A percentile compares a stretch with the other conserved stretches of the same genome.
phyloP scores from a whole-genome alignment of 2,888 invertebrate species.

The Epistrophe eligans region DNA sequence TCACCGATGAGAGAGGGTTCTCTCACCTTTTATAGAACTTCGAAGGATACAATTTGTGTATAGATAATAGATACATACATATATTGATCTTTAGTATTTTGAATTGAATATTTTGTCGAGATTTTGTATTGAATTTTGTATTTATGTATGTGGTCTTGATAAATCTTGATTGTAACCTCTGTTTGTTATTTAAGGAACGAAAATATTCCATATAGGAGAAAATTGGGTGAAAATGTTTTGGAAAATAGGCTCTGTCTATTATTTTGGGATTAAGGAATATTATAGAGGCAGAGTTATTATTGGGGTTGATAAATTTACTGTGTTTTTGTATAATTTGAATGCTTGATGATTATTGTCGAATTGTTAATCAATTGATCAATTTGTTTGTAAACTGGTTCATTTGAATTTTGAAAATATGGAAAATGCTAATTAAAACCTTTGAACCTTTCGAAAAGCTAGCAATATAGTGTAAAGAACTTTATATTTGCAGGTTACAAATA shows the following conservation, averaged over 20 bases:
- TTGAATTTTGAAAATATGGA: no score
- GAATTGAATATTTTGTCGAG: slow-evolving; percentile 11
- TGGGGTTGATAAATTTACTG: not conserved
- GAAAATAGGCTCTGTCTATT: not conserved
- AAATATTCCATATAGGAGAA: not conserved
- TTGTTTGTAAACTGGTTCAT: no score
- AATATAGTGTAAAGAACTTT: no score
- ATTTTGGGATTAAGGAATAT: not conserved
- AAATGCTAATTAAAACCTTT: no score
- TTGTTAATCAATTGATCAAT: no score
- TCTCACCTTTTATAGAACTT: not conserved
- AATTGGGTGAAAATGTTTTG: not conserved
- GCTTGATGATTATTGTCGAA: not conserved
- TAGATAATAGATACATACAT: not conserved
- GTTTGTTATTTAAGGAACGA: not conserved
- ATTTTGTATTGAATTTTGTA: not conserved
- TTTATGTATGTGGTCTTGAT: not conserved
- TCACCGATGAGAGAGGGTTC: not conserved
- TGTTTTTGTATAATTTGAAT: not conserved
- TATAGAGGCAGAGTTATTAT: not conserved
- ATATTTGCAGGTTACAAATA: no score
- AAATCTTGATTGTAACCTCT: not conserved
- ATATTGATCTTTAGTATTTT: not conserved
- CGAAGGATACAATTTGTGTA: not conserved
- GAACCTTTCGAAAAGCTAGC: no score